Evolutionary conservation across 2,113 vertebrate genomes (phyloP).

Genomic region (Machaerirhynchus nigripectus): DNA sequence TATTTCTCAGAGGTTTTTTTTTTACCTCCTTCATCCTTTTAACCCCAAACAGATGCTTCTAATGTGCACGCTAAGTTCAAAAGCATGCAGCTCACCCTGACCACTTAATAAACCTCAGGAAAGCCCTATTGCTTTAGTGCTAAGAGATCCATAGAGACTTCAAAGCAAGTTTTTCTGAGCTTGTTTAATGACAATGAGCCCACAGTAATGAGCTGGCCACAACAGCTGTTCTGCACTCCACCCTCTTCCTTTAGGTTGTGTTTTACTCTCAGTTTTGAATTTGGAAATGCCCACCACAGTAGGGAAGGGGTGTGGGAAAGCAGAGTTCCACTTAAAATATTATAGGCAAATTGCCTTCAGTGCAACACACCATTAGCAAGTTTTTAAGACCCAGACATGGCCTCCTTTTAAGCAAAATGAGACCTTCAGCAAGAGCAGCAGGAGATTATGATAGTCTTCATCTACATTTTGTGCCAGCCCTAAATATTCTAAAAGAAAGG

Average conservation of each 20-base stretch:
- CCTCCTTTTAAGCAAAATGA: not conserved
- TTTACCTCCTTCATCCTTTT: not conserved
- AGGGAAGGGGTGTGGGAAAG: not conserved
- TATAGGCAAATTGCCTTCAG: not conserved
- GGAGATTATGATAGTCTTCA: not conserved
- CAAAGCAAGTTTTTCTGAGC: not conserved
- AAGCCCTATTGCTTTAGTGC: not conserved
- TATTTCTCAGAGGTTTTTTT: not conserved
- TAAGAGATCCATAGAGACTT: not conserved
- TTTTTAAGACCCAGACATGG: not conserved
- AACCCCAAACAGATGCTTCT: not conserved
- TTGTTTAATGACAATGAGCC: not conserved
- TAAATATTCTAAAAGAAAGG: not conserved
- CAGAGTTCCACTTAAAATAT: not conserved
- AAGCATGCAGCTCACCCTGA: fast-evolving
- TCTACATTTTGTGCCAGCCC: not conserved
- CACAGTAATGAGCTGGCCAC: not conserved
- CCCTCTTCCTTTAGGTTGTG: not conserved
- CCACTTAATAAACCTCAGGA: not conserved
- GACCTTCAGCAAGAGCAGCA: not conserved
- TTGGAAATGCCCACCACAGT: not conserved
- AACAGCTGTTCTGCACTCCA: not conserved
- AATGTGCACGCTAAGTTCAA: not conserved
- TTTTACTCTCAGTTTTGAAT: not conserved
- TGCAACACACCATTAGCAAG: not conserved